Conservation (phyloP, 2,888 invertebrate genomes). For the Ormyrus rosae region DNA sequence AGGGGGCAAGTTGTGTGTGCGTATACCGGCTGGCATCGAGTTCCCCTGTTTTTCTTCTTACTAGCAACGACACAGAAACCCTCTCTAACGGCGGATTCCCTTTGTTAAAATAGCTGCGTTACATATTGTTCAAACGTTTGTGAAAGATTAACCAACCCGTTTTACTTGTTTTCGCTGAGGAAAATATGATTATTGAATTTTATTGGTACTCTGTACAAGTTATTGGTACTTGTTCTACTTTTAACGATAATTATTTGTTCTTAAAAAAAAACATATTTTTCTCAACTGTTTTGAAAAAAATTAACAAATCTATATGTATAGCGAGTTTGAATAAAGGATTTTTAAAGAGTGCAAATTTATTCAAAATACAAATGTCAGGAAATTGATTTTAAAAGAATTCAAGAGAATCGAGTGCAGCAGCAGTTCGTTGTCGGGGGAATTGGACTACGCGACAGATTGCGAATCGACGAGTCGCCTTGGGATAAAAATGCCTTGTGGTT, state of each 20-base stretch:
- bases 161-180: neutral
- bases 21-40: neutral
- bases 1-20: constrained; percentile 29
- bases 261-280: too few relatives aligned
- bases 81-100: neutral
- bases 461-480: constrained; percentile 34
- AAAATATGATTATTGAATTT: neutral
- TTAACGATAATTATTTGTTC: neutral
- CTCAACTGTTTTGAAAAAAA: too few relatives aligned
- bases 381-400: constrained; percentile 17
- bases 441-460: constrained; percentile 63
- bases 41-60: constrained; percentile 16
- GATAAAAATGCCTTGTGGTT: constrained; percentile 66
- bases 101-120: neutral
- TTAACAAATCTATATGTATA: too few relatives aligned
- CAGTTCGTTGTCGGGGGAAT: neutral
- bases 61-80: neutral
- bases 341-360: neutral
- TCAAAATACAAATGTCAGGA: neutral
- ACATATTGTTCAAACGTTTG: too few relatives aligned
- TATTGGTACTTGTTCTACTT: neutral
- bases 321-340: too few relatives aligned
- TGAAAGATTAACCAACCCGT: too few relatives aligned
- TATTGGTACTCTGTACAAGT: neutral
- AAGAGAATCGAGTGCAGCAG: neutral